Percentiles rank a stretch among this genome's conserved stretches.
Conservation (phyloP, 2,888 invertebrate species). For the Perdita meconis region DNA sequence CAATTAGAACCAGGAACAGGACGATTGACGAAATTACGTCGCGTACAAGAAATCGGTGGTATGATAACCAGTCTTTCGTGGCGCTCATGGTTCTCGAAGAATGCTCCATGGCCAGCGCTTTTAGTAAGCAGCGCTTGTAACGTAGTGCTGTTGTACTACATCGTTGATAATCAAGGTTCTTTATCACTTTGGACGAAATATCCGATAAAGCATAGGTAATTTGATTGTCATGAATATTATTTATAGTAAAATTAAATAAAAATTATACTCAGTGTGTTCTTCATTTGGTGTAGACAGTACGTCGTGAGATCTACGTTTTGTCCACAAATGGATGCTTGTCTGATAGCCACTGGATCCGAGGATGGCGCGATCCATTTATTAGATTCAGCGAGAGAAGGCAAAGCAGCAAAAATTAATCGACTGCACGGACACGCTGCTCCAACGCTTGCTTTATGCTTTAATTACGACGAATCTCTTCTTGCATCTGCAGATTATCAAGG, state of each 20-base stretch:
- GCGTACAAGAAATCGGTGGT: constrained; percentile 87
- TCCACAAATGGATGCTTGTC: constrained; percentile 85
- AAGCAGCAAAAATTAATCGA: constrained; percentile 86
- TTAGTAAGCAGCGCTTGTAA: constrained; percentile 92
- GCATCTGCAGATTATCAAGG: constrained; percentile 94
- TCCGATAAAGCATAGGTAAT: constrained; percentile 85
- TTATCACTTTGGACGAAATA: constrained; percentile 86
- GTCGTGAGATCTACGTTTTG: constrained; percentile 92
- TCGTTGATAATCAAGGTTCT: constrained; percentile 86
- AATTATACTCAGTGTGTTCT: background rate
- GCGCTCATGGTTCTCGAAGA: constrained; percentile 92
- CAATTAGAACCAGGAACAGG: constrained; percentile 89
- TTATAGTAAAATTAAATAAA: background rate
- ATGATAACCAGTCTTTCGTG: constrained; percentile 91
- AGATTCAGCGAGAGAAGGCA: constrained; percentile 83
- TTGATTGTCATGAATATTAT: constrained; percentile 10
- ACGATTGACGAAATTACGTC: constrained; percentile 88
- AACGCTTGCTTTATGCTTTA: constrained; percentile 93
- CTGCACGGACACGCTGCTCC: constrained; percentile 92
- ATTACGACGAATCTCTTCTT: constrained; percentile 94
- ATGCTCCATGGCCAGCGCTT: constrained; percentile 89
- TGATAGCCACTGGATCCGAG: constrained; percentile 82
- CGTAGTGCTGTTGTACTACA: constrained; percentile 88
- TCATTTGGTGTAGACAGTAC: constrained; percentile 73
- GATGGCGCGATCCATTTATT: constrained; percentile 81